Percentiles rank a stretch among this genome's conserved stretches.
phyloP scores from a whole-genome alignment of 2,797 vertebrate species.

The Sebastes steindachneri region DNA sequence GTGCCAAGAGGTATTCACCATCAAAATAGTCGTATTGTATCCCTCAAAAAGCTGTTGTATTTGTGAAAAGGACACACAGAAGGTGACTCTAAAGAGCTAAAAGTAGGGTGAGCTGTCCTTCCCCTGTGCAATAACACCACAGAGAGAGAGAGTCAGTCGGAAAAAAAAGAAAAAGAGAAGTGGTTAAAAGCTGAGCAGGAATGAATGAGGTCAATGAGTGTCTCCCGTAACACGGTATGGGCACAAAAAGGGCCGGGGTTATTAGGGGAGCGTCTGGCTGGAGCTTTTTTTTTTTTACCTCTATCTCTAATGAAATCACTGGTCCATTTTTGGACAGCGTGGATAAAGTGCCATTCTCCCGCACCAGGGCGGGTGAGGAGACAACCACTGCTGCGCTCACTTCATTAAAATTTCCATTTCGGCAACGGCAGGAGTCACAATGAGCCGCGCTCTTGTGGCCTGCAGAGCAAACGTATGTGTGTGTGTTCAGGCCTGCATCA shows the following conservation, averaged over 20 bases:
- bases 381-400: slow-evolving; percentile 49
- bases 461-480: slow-evolving; percentile 17
- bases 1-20: not conserved
- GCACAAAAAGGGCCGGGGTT: not conserved
- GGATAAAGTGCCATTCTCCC: slow-evolving; percentile 44
- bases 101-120: not conserved
- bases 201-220: slow-evolving; percentile 19
- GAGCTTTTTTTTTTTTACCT: slow-evolving; percentile 15
- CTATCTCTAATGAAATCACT: slow-evolving; percentile 66
- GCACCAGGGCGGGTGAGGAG: slow-evolving; percentile 14
- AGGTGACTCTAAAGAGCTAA: not conserved
- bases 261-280: not conserved
- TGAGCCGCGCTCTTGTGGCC: slow-evolving; percentile 42
- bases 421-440: slow-evolving; percentile 61
- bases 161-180: not conserved
- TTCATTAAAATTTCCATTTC: slow-evolving; percentile 78
- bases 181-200: not conserved
- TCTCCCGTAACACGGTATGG: not conserved
- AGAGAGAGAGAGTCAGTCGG: not conserved
- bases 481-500: slow-evolving; percentile 11
- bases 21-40: not conserved
- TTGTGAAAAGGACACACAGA: not conserved
- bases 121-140: not conserved
- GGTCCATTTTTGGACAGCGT: slow-evolving; percentile 39
- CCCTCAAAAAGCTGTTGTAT: not conserved